Percentiles rank a stretch among this genome's conserved stretches.
phyloP scores from a whole-genome alignment of 2,113 vertebrate genomes.

The Nibea albiflora region DNA sequence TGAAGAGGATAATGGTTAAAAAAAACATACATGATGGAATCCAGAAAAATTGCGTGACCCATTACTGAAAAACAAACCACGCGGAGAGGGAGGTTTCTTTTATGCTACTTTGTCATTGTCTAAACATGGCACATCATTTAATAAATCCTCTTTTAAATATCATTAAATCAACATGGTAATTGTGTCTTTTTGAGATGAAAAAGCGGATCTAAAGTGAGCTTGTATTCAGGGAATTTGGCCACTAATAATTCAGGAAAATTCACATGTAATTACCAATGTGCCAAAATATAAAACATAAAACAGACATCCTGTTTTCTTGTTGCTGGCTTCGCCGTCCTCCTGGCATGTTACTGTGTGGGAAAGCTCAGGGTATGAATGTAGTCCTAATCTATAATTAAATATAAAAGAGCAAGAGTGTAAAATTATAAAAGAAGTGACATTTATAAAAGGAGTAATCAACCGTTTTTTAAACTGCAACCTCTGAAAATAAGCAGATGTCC shows the following conservation, averaged over 20 bases:
- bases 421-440: slow-evolving; percentile 36
- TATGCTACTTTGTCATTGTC: slow-evolving; percentile 21
- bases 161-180: slow-evolving; percentile 8
- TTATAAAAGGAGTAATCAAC: slow-evolving; percentile 2
- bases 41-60: slow-evolving; percentile 8
- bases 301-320: slow-evolving; percentile 54
- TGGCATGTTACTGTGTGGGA: slow-evolving; percentile 14
- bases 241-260: slow-evolving; percentile 39
- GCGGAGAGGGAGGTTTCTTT: background rate
- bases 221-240: slow-evolving; percentile 17
- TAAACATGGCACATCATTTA: background rate
- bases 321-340: slow-evolving; percentile 28
- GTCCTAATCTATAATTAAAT: background rate
- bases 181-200: slow-evolving; percentile 15
- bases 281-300: slow-evolving; percentile 41
- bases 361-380: background rate
- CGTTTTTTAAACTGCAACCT: background rate
- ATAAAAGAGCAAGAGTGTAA: slow-evolving; percentile 6
- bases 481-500: slow-evolving; percentile 34
- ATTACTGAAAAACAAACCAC: background rate
- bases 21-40: background rate
- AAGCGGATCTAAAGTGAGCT: slow-evolving; percentile 1
- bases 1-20: slow-evolving; percentile 1
- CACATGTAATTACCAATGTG: slow-evolving; percentile 28
- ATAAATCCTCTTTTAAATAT: slow-evolving; percentile 32